Base-by-base conservation (phyloP, 1,140 invertebrate species). In the Frieseomelitta varia region DNA sequence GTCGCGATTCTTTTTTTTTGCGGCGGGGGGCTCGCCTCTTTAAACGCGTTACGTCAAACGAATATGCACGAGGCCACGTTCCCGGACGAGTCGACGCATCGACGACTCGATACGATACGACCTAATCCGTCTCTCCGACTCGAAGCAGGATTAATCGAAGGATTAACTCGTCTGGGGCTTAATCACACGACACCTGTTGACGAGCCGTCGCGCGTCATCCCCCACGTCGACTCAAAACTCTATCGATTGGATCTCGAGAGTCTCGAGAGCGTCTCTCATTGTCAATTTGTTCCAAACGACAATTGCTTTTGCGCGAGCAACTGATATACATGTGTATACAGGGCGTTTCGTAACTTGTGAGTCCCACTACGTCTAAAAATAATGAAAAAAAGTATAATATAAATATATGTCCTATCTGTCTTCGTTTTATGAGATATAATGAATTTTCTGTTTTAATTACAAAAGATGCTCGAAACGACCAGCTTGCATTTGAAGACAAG, bases 111-210 rank as follows among this genome's bases (percentile, higher is more conserved):
- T 8, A 8, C 39, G 39, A 47, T 8, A 8, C 39, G 39, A 67
- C 10, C 27, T 10, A 39, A 69, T 39, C 21, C 21, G 14, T 24
- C 21, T 68, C 30, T 3, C 6, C 10, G 11, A 30, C 63, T 19
- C 63, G 15, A 3, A 3, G 11, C 17, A 21, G 19, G 10, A 34
- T 30, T 47, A 47, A 47, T 8, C 27, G n/a, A 19, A 34, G n/a
- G 47, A 53, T 80, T n/a, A 24, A 79, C 47, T 51, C 27, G 24
- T 73, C 21, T 1, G 21, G 24, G 4, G 15, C 8, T 47, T 39
- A 56, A 76, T 76, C 76, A 68, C 10, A 12, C 15, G 12, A 56
- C 74, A 82, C 73, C 74, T 77, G 73, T 82, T 69, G 63, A 58
- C 8, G 39, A 47, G 39, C 39, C 6, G 39, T 39, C 39, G 39